These are phyloP conservation scores for Boulengeromyrus knoepffleri DNA, from an alignment of 2,113 vertebrate genomes.

Conservation along the genomic window DNA sequence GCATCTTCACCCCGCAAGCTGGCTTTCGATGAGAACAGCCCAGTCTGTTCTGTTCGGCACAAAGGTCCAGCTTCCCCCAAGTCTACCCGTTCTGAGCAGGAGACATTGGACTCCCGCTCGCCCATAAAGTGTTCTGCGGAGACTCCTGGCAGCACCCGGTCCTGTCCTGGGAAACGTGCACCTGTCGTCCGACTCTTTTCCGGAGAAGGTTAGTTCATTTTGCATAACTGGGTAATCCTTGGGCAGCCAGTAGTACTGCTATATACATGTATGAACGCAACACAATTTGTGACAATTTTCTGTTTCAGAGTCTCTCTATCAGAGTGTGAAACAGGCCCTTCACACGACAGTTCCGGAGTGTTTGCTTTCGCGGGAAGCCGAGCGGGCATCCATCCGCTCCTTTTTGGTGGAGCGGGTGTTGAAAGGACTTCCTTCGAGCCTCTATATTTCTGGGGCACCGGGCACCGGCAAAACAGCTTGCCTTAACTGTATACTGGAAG, in stretches of 20 bases:
- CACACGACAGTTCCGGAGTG: constrained; percentile 74
- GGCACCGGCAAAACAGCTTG: constrained; percentile 92
- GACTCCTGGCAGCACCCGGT: constrained; percentile 29
- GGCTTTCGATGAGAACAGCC: constrained; percentile 65
- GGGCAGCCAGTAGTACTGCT: not conserved
- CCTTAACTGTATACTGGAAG: constrained; percentile 72
- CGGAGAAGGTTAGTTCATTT: constrained; percentile 64
- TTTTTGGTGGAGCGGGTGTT: constrained; percentile 71
- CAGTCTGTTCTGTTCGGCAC: not conserved
- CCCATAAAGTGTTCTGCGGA: constrained; percentile 37
- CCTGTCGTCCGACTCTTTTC: constrained; percentile 51
- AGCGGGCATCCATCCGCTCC: constrained; percentile 57
- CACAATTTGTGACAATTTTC: not conserved
- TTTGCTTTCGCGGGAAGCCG: constrained; percentile 70
- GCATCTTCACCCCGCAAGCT: constrained; percentile 52
- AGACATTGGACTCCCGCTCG: constrained; percentile 31
- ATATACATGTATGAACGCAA: not conserved
- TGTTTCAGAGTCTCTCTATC: constrained; percentile 69
- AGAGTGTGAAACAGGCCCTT: constrained; percentile 74
- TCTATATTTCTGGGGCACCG: constrained; percentile 87
- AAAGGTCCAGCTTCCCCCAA: not conserved
- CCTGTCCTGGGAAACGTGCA: constrained; percentile 16
- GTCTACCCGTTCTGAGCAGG: not conserved
- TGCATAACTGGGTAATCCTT: not conserved
- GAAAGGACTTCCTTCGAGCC: constrained; percentile 64